Evolutionary conservation across 2,888 invertebrate species (phyloP), one percentile per base, ranked within the genome.

Genomic region (Pedicia rivosa): DNA sequence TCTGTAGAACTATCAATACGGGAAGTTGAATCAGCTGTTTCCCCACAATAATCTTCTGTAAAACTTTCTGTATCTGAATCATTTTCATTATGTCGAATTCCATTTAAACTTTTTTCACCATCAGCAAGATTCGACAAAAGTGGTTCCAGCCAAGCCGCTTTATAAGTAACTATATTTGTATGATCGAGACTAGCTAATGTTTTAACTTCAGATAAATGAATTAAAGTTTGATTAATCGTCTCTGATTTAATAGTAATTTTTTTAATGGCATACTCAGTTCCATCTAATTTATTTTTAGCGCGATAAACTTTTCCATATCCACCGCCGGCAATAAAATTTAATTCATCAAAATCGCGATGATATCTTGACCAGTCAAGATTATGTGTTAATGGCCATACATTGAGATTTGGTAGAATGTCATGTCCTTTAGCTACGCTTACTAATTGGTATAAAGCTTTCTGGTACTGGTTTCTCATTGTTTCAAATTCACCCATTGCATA

Each of bases 141-240:
- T 0, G 72, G 68, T 56, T 84, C 84, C 20, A 84, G 57, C 86
- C 86, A 86, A 1, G 84, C 83, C 1, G 77, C 77, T 62, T 84
- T 83, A 50, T 84, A 86, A 15, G 79, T 73, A 5, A 86, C 81
- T 43, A 86, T 78, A 53, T 84, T 82, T 0, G 73, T 68, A 60
- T 84, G 84, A 50, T 79, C 77, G 17, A 84, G 60, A 49, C 72
- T 73, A 0, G 86, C 83, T 45, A 84, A 69, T 3, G 80, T 79
- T 59, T 81, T 80, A 1, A 83, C 84, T 66, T 86, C 84, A 3
- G 74, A 65, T 28, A 83, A 60, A 59, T 77, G 76, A 30, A 65
- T 66, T 57, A 73, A 65, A 13, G 79, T 70, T 1, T 70, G 67
- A 40, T 73, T 64, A 0, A 78, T 67, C 45, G 71, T 70, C 7